Evolutionary conservation across 2,113 vertebrate genomes (phyloP).

Genomic region (Eira barbara): DNA sequence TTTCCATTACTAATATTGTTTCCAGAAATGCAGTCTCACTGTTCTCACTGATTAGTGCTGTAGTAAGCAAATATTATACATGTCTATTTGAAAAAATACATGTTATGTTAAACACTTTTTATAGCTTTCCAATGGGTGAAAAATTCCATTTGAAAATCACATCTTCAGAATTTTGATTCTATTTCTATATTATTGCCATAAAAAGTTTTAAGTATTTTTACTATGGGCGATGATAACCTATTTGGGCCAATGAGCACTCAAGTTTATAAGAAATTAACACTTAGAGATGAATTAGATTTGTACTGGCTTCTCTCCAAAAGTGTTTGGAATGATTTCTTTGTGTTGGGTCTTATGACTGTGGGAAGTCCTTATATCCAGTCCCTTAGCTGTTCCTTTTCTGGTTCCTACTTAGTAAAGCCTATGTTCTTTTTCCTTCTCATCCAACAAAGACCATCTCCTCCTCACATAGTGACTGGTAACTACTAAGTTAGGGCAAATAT

Average conservation of each 20-base stretch:
- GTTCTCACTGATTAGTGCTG: not conserved
- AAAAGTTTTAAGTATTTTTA: not conserved
- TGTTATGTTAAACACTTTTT: not conserved
- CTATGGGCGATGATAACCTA: not conserved
- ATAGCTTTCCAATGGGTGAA: not conserved
- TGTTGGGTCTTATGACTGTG: not conserved
- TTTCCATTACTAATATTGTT: not conserved
- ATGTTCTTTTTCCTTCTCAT: not conserved
- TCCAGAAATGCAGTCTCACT: not conserved
- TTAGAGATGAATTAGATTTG: not conserved
- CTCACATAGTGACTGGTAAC: no score
- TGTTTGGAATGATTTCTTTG: not conserved
- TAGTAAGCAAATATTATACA: not conserved
- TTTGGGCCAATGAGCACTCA: not conserved
- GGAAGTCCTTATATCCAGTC: not conserved
- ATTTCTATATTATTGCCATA: not conserved
- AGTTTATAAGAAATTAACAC: not conserved
- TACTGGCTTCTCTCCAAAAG: not conserved
- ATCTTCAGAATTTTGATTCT: not conserved
- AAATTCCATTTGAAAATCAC: not conserved
- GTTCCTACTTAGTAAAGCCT: not conserved
- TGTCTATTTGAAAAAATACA: not conserved
- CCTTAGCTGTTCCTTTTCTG: not conserved
- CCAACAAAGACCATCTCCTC: not conserved
- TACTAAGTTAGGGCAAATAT: not conserved